Percentiles rank a stretch among this genome's conserved stretches.
Conservation (phyloP, 92 coral and sea anemone species). For the Epizoanthus illoricatus region DNA sequence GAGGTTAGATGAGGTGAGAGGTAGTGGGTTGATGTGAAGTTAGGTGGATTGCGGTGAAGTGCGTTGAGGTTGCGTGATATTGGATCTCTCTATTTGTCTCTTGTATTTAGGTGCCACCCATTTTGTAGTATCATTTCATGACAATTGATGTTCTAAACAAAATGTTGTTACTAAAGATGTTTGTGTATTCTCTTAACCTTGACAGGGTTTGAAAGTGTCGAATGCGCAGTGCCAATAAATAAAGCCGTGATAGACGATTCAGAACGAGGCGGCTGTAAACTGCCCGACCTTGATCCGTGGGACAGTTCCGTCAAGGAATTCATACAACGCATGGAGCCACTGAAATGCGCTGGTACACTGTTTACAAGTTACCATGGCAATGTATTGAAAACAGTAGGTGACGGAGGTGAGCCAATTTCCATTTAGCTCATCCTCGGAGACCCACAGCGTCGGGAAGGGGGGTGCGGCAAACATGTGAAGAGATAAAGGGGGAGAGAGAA, state of each 20-base stretch:
- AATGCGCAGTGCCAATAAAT: slow-evolving; percentile 35
- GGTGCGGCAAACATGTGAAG: too few species aligned
- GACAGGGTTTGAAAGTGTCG: slow-evolving; percentile 26
- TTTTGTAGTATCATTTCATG: too few species aligned
- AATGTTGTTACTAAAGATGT: neutral
- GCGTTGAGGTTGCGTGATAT: too few species aligned
- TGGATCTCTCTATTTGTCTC: too few species aligned
- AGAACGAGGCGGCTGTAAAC: slow-evolving; percentile 30
- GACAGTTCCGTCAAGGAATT: slow-evolving; percentile 41
- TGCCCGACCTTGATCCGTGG: slow-evolving; percentile 45
- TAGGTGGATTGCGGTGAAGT: too few species aligned
- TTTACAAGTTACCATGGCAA: slow-evolving; percentile 40
- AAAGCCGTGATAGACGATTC: slow-evolving; percentile 34
- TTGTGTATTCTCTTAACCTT: neutral
- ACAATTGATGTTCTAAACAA: too few species aligned
- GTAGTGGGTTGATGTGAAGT: too few species aligned
- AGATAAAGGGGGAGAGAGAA: too few species aligned
- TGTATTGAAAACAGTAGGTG: slow-evolving; percentile 7
- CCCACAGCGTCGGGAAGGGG: too few species aligned
- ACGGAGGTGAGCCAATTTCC: slow-evolving; percentile 3
- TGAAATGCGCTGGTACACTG: slow-evolving; percentile 30
- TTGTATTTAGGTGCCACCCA: too few species aligned
- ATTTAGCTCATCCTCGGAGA: too few species aligned
- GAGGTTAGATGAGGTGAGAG: too few species aligned
- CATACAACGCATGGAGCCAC: slow-evolving; percentile 37